Evolutionary conservation across 2,888 invertebrate species (phyloP).

Genomic region (Sesamia inferens): DNA sequence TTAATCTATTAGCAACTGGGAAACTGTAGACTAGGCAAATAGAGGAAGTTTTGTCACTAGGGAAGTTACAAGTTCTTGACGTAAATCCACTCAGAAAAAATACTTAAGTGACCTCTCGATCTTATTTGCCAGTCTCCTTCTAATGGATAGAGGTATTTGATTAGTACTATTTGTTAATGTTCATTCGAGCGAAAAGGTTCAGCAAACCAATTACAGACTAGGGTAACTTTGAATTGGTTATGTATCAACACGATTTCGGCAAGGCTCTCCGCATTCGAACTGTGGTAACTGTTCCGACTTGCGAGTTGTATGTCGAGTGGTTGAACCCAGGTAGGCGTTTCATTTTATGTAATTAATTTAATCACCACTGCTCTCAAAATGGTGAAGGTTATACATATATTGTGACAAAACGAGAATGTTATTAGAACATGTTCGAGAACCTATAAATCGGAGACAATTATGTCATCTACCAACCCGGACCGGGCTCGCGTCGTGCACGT

Average conservation of each 20-base stretch:
- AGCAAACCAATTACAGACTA: conserved; percentile 37
- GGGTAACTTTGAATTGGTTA: conserved; percentile 44
- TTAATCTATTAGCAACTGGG: neutral
- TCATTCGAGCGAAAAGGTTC: conserved; percentile 36
- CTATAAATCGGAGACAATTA: neutral
- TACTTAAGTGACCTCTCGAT: conserved; percentile 22
- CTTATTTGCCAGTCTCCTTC: conserved; percentile 31
- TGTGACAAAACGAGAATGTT: too few relatives aligned
- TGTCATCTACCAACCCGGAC: too few relatives aligned
- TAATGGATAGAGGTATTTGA: conserved; percentile 41
- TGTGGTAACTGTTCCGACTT: neutral
- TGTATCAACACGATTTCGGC: conserved; percentile 38
- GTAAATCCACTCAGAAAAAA: conserved; percentile 20
- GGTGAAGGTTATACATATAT: neutral
- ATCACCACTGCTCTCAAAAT: neutral
- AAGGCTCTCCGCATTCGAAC: conserved; percentile 1
- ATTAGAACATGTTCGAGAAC: neutral
- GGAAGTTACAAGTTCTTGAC: conserved; percentile 7
- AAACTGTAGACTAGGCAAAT: neutral
- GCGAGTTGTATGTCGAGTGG: neutral
- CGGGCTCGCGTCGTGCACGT: neutral
- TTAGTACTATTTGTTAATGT: conserved; percentile 45
- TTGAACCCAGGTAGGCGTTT: neutral
- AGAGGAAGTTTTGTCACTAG: conserved; percentile 9
- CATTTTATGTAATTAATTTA: neutral